Percentiles rank a stretch among this genome's conserved stretches.
Evolutionary conservation across 2,888 invertebrate genomes (phyloP).

Genomic region (Pyrochroa serraticornis): DNA sequence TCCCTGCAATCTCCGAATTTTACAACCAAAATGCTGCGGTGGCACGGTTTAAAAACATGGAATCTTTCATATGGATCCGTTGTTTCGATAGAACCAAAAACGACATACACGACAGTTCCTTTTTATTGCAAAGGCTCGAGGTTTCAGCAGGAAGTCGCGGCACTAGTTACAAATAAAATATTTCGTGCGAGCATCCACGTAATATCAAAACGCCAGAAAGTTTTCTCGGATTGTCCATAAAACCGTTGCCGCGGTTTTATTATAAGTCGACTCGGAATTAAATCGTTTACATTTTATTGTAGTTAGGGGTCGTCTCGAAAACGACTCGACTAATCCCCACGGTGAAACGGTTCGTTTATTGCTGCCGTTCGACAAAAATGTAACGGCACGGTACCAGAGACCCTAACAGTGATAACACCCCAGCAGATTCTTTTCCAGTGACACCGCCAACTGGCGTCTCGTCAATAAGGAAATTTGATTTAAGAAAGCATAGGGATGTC

Average conservation of each 20-base stretch:
- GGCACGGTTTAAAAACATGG: conserved; percentile 6
- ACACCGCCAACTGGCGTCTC: not conserved
- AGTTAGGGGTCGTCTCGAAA: conserved; percentile 1
- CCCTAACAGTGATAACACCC: no score
- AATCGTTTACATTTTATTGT: not conserved
- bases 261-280: not conserved
- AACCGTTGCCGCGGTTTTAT: conserved; percentile 4
- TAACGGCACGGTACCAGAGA: no score
- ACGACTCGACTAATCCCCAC: conserved; percentile 3
- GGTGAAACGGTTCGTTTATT: conserved; percentile 1
- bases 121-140: not conserved
- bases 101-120: not conserved
- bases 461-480: no score
- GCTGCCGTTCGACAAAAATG: not conserved
- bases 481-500: no score
- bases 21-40: conserved; percentile 6
- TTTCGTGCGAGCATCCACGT: not conserved
- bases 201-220: not conserved
- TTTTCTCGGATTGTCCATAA: not conserved
- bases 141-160: conserved; percentile 12
- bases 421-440: not conserved
- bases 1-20: conserved; percentile 23
- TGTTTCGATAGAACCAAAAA: not conserved
- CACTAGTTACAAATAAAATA: conserved; percentile 2
- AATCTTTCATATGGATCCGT: conserved; percentile 5